These are phyloP conservation scores for Standfussiana lucernea DNA, from an alignment of 2,888 invertebrate genomes.

Conservation along the genomic window DNA sequence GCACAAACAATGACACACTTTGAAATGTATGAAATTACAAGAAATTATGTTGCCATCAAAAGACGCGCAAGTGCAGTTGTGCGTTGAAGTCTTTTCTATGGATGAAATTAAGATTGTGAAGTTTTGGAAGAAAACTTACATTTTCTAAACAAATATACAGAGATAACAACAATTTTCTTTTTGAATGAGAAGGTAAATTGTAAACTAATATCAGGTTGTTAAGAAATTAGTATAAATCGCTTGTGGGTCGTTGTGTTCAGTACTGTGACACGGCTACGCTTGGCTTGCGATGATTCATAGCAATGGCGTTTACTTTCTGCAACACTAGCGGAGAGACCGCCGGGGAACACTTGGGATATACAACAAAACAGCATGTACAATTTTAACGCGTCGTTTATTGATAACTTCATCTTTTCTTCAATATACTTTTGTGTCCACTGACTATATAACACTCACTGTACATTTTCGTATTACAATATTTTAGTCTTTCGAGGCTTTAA, in stretches of 20 bases:
- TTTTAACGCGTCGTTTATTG: slow-evolving; percentile 90
- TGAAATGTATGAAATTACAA: slow-evolving; percentile 27
- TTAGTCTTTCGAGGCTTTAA: slow-evolving; percentile 89
- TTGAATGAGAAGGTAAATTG: not conserved
- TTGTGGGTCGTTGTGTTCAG: slow-evolving; percentile 51
- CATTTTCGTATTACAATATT: slow-evolving; percentile 90
- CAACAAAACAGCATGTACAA: slow-evolving; percentile 88
- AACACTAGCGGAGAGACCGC: slow-evolving; percentile 26
- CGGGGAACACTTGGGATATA: slow-evolving; percentile 74
- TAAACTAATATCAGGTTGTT: slow-evolving; percentile 2
- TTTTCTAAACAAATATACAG: not conserved
- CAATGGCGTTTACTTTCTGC: slow-evolving; percentile 23
- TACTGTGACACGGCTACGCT: slow-evolving; percentile 43
- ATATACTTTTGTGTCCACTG: slow-evolving; percentile 91
- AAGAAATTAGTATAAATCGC: slow-evolving; percentile 13
- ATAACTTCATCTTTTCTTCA: slow-evolving; percentile 90
- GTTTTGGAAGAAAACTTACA: slow-evolving; percentile 5
- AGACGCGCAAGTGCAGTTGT: slow-evolving; percentile 17
- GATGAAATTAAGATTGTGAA: slow-evolving; percentile 9
- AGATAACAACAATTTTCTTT: not conserved
- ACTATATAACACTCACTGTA: slow-evolving; percentile 91
- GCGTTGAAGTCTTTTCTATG: slow-evolving; percentile 78
- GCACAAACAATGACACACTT: slow-evolving; percentile 30
- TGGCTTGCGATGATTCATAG: slow-evolving; percentile 50
- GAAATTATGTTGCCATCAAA: not conserved